Evolutionary conservation across 2,888 invertebrate species (phyloP).

Genomic region (Phortica okadai): DNA sequence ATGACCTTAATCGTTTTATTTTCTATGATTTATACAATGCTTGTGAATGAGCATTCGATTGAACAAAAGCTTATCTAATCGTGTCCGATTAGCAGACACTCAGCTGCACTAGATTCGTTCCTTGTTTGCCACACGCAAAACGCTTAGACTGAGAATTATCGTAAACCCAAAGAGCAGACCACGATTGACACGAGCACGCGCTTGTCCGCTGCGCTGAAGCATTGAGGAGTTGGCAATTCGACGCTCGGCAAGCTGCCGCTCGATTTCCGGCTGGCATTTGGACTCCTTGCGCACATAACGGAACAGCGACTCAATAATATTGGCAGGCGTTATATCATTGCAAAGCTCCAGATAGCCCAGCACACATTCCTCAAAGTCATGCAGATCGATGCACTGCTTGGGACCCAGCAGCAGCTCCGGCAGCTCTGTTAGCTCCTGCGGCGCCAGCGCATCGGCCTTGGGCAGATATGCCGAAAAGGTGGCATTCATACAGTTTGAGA

Average conservation of each 20-base stretch:
- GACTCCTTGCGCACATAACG: constrained; percentile 82
- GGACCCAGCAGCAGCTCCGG: constrained; percentile 81
- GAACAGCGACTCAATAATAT: constrained; percentile 86
- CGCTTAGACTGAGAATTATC: neutral
- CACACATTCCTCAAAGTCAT: constrained; percentile 67
- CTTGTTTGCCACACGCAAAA: neutral
- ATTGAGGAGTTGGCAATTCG: neutral
- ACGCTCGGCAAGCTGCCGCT: constrained; percentile 40
- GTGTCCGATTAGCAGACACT: no score
- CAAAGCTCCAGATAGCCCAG: constrained; percentile 79
- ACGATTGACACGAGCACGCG: neutral
- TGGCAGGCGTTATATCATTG: constrained; percentile 85
- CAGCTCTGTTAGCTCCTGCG: constrained; percentile 61
- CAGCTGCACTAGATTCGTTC: neutral
- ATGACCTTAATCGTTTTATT: no score
- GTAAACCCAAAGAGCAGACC: neutral
- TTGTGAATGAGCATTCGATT: no score
- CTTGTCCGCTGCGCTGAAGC: neutral
- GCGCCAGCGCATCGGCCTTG: constrained; percentile 52
- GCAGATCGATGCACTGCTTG: constrained; percentile 70
- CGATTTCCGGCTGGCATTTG: constrained; percentile 77
- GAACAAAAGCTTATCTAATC: no score
- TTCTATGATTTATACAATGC: no score
- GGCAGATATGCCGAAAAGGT: constrained; percentile 79
- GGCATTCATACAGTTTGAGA: constrained; percentile 81